Base-by-base conservation (phyloP, 2,113 vertebrate species). In the Sphyrna mokarran region DNA sequence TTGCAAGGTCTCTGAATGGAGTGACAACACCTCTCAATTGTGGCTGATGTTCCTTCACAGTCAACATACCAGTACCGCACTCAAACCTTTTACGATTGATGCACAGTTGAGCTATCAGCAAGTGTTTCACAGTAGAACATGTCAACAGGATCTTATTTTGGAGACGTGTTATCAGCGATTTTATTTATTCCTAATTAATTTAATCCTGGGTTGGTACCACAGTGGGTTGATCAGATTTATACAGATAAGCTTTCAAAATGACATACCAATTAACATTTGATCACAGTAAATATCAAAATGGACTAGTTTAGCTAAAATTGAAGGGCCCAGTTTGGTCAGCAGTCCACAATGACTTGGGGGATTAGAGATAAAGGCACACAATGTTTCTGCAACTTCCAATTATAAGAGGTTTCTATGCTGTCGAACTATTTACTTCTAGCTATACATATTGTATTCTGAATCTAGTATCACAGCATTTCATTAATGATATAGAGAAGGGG, bases 11-110 rank as follows among this genome's bases (percentile, higher is more conserved):
- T 54, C 66, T 95, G 70, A 76, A 69, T 95, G 94, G 68, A 76
- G 68, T 95, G 94, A 72, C 94, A 95, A 95, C 94, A 95, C 94
- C 40, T 95, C 94, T 72, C 69, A 95, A 54, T 95, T 29, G 16
- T 54, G 43, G 69, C 68, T 95, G 94, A 95, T 54, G 5, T 48
- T 76, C 48, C 68, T 72, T 95, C 94, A 70, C 20, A 54, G 68
- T 95, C 94, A 76, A 54, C 94, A 95, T 76, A 72, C 69, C 68
- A 95, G 69, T 72, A 95, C 48, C 26, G 5, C 1, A 4, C 89
- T 54, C 43, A 54, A 16, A 54, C 63, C 68, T 72, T 72, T 70
- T 68, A 94, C 26, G 69, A 18, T 23, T 76, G 69, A 72, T 95
- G 68, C 37, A 29, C 40, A 54, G 72, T 95, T 33, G 26, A 72